phyloP scores from a whole-genome alignment of 2,888 invertebrate genomes.

The Cosmia trapezina region DNA sequence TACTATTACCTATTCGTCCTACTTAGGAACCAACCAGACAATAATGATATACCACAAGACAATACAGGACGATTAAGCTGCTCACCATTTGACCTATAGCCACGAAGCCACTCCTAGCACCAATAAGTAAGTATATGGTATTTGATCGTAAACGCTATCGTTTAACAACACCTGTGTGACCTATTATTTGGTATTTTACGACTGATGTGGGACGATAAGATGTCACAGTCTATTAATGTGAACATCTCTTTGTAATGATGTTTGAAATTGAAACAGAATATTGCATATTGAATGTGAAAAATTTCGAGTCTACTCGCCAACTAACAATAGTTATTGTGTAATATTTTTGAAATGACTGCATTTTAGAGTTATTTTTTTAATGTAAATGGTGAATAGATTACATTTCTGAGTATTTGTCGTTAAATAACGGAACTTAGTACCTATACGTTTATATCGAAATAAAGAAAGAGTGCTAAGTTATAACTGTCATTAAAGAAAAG shows the following conservation, averaged over 20 bases:
- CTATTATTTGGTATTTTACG: slow-evolving; percentile 25
- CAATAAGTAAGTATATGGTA: slow-evolving; percentile 6
- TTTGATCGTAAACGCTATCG: slow-evolving; percentile 40
- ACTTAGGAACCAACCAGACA: neutral
- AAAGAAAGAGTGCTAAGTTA: too few relatives aligned
- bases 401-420: too few relatives aligned
- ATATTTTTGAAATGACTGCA: too few relatives aligned
- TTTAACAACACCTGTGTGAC: slow-evolving; percentile 37
- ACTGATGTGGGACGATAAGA: slow-evolving; percentile 22
- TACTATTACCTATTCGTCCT: neutral
- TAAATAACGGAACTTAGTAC: too few relatives aligned
- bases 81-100: slow-evolving; percentile 24
- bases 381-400: too few relatives aligned
- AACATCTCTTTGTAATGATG: slow-evolving; percentile 16
- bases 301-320: neutral
- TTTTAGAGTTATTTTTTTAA: too few relatives aligned
- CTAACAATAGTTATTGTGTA: too few relatives aligned
- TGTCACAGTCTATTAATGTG: slow-evolving; percentile 26
- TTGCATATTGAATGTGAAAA: neutral
- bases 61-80: slow-evolving; percentile 26
- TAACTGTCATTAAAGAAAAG: too few relatives aligned
- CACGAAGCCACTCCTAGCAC: slow-evolving; percentile 30
- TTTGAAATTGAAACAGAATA: neutral
- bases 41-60: slow-evolving; percentile 1
- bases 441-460: too few relatives aligned